These are phyloP conservation scores for Alviniconcha strummeri DNA, from an alignment of 2,888 invertebrate species.

Conservation along the genomic window DNA sequence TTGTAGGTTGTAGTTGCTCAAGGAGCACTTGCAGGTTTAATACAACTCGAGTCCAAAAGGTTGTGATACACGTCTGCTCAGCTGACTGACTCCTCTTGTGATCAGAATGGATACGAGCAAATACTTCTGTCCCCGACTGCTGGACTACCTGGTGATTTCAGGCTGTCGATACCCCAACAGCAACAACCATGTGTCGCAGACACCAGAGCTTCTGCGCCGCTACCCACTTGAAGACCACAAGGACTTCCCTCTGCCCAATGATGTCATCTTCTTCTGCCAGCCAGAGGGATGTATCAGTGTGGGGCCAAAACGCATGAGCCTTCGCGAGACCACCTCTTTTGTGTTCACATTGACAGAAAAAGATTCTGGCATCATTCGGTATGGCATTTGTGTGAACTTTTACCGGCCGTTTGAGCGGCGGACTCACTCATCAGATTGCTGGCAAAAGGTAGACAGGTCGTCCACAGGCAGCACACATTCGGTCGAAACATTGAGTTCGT, in stretches of 20 bases:
- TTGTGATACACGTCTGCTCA: slow-evolving; percentile 6
- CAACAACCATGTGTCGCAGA: slow-evolving; percentile 78
- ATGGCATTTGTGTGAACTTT: slow-evolving; percentile 98
- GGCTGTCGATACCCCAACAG: slow-evolving; percentile 84
- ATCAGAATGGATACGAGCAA: slow-evolving; percentile 45
- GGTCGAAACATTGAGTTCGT: slow-evolving; percentile 52
- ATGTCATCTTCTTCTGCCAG: slow-evolving; percentile 99
- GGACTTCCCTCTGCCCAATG: slow-evolving; percentile 96
- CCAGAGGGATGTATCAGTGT: slow-evolving; percentile 96
- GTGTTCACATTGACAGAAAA: slow-evolving; percentile 99
- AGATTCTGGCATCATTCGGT: slow-evolving; percentile 87
- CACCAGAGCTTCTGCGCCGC: slow-evolving; percentile 91
- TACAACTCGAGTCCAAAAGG: not conserved
- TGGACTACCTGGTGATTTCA: slow-evolving; percentile 97
- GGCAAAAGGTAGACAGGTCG: slow-evolving; percentile 54
- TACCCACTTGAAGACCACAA: slow-evolving; percentile 96
- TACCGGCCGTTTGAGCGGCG: slow-evolving; percentile 85
- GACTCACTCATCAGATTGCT: slow-evolving; percentile 47
- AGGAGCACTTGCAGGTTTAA: not conserved
- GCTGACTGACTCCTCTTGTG: not conserved
- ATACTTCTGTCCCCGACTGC: slow-evolving; percentile 78
- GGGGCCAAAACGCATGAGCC: slow-evolving; percentile 82
- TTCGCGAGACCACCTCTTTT: slow-evolving; percentile 94
- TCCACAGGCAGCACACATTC: slow-evolving; percentile 47
- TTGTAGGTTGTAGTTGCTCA: not conserved